A percentile compares a stretch with the other conserved stretches of the same genome.
These are phyloP conservation scores for Mormyrus proboscirostris DNA, from an alignment of 2,797 vertebrate genomes.

Conservation along the genomic window DNA sequence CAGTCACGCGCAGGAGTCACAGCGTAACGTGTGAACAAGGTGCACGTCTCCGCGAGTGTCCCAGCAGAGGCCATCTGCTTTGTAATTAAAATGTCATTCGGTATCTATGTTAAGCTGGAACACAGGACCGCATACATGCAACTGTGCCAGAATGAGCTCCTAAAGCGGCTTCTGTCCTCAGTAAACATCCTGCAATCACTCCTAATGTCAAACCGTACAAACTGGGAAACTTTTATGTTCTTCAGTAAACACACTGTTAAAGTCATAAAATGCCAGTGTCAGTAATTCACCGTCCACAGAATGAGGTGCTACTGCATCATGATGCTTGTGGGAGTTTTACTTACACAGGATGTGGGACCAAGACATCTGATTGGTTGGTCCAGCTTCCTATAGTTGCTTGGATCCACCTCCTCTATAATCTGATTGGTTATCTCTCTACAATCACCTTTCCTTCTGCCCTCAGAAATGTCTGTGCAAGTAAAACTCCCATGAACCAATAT, in stretches of 20 bases:
- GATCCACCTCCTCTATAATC: background rate
- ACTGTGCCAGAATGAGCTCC: background rate
- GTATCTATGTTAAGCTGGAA: background rate
- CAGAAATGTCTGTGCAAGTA: background rate
- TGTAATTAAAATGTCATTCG: slow-evolving; percentile 9
- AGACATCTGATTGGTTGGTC: background rate
- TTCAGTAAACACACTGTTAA: background rate
- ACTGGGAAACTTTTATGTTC: background rate
- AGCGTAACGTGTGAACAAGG: background rate
- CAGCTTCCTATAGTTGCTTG: background rate
- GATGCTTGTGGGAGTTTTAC: background rate
- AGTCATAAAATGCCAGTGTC: background rate
- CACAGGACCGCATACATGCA: background rate
- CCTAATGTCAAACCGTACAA: background rate
- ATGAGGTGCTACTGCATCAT: background rate
- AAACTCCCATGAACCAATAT: background rate
- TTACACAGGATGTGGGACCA: background rate
- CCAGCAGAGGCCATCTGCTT: background rate
- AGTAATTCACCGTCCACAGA: background rate
- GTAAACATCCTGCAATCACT: background rate
- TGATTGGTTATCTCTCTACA: background rate
- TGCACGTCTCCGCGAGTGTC: background rate
- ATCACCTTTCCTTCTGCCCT: background rate
- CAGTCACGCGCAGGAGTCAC: background rate
- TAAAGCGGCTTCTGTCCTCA: background rate